A percentile compares a stretch with the other conserved stretches of the same genome.
Conservation (phyloP, 1,140 invertebrate species). For the fruit fly (Drosophila melanogaster) region DNA sequence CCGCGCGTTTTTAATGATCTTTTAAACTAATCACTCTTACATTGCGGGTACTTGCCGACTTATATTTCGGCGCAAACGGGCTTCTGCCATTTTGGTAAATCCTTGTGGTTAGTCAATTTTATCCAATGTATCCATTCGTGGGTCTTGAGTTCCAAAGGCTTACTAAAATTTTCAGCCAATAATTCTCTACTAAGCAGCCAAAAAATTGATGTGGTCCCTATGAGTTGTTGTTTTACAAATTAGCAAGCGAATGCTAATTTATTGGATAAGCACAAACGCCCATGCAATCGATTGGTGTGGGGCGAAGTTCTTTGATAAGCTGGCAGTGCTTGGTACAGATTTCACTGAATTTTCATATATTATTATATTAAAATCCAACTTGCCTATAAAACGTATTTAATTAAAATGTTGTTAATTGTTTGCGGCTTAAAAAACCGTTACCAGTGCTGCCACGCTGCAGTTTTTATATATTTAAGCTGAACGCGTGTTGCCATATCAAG, state of each 20-base stretch:
- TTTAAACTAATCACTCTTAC: constrained; percentile 55
- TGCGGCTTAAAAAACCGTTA: constrained; percentile 6
- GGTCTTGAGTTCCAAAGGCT: constrained; percentile 25
- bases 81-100: constrained; percentile 65
- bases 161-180: constrained; percentile 50
- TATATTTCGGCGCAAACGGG: constrained; percentile 74
- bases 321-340: constrained; percentile 42
- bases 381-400: not conserved
- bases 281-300: constrained; percentile 36
- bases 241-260: constrained; percentile 67
- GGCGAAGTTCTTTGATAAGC: constrained; percentile 23
- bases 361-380: not conserved
- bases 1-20: not conserved
- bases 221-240: constrained; percentile 70
- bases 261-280: constrained; percentile 46
- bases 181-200: constrained; percentile 40
- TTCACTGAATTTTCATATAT: not conserved
- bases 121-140: constrained; percentile 54
- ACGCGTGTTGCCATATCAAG: not conserved
- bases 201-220: constrained; percentile 52
- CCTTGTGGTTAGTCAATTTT: not conserved
- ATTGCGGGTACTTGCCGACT: constrained; percentile 72
- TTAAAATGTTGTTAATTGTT: not conserved
- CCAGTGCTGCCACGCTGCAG: not conserved
- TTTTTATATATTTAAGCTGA: not conserved